Evolutionary conservation across 2,888 invertebrate genomes (phyloP), one percentile per base, ranked within the genome.

Genomic region (Drosophila anomelani): DNA sequence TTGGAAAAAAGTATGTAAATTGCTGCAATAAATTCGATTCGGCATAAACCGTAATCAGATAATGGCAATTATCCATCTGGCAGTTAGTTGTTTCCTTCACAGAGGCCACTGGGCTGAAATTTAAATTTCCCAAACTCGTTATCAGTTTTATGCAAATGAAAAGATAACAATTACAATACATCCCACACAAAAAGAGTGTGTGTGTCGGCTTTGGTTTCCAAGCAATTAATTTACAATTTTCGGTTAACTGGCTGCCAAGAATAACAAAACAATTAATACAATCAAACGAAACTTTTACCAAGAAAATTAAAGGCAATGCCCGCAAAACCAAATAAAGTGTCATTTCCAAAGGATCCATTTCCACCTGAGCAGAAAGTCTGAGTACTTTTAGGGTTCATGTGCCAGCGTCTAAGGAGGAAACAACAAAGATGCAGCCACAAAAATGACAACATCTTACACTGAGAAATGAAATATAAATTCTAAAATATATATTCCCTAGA

Each of bases 241-340:
- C 58, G 70, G 75, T 79, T 79, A 78, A 76, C 54, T 75, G 61
- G 62, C 70, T 55, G 44, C 46, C 64, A 64, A 69, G 47, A 70
- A 54, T 46, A 70, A 76, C 61, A 76, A 64, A 77, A 72, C 77
- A 83, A 87, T 84, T 82, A 80, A 81, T 81, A 66, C 72, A 71
- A 76, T 72, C 73, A 68, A 61, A 44, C 68, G 80, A 47, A 83
- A 79, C 81, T 84, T 82, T 86, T 83, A 79, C 85, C 85, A 83
- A 84, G 79, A 80, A 85, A 87, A 88, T 88, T 81, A 78, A 82
- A 83, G 84, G 80, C 70, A 90, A 87, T 77, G 78, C 80, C 85
- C 80, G 68, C 81, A 88, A 88, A 81, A 81, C 78, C 85, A 81
- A 85, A 89, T 81, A 78, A 81, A 79, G 75, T 79, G 51, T 56